Conservation (phyloP, 2,113 vertebrate species). For the Alaudala cheleensis region DNA sequence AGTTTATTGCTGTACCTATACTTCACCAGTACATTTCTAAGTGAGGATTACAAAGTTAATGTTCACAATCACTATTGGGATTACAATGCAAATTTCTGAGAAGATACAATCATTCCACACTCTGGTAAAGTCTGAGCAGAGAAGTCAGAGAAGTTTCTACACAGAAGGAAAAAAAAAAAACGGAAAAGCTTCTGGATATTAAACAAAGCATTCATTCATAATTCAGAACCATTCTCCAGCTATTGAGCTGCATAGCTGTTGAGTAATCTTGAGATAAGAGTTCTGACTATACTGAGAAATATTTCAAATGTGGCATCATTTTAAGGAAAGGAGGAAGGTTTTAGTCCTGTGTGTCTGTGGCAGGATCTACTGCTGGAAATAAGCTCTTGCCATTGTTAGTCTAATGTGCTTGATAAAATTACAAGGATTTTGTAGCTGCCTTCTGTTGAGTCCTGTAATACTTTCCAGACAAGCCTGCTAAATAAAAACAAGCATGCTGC, state of each 20-base stretch:
- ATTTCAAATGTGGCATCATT: not conserved
- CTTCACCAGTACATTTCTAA: not conserved
- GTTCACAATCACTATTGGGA: not conserved
- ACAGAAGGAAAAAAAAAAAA: not conserved
- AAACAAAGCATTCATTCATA: conserved; percentile 15
- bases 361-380: not conserved
- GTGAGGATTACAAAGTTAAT: not conserved
- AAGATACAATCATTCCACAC: not conserved
- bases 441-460: not conserved
- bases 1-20: not conserved
- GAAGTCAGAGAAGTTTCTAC: not conserved
- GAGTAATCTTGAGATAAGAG: not conserved
- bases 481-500: conserved; percentile 1
- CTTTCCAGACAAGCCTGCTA: not conserved
- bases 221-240: not conserved
- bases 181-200: not conserved
- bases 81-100: not conserved
- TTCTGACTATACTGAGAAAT: not conserved
- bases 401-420: conserved; percentile 14
- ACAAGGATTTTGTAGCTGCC: conserved; percentile 13
- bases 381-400: not conserved
- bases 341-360: not conserved
- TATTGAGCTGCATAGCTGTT: not conserved
- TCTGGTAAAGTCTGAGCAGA: not conserved
- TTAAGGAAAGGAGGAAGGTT: not conserved